Percentiles rank a stretch among this genome's conserved stretches.
phyloP scores from a whole-genome alignment of 2,113 vertebrate genomes.

The Stegastes partitus region DNA sequence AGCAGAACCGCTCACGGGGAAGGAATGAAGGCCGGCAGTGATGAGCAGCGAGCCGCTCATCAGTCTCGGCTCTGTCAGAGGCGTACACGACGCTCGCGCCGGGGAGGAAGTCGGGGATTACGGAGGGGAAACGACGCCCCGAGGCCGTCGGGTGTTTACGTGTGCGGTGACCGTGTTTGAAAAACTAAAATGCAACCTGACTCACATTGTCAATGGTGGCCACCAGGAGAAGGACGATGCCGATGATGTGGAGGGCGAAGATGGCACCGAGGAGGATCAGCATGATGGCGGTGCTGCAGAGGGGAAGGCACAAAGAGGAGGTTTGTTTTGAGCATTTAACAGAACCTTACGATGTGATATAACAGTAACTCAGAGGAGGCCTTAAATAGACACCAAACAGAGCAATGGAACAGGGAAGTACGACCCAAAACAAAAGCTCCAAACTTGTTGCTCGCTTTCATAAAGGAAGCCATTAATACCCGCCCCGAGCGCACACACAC shows the following conservation, averaged over 20 bases:
- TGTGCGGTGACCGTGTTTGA: background rate
- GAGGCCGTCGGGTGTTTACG: background rate
- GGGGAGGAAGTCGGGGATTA: background rate
- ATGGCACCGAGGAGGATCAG: constrained; percentile 81
- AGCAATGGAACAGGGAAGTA: background rate
- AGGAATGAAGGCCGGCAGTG: constrained; percentile 13
- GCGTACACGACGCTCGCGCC: background rate
- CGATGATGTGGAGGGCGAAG: constrained; percentile 76
- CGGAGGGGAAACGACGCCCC: background rate
- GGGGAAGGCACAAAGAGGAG: constrained; percentile 29
- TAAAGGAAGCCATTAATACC: constrained; percentile 30
- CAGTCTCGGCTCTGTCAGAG: background rate
- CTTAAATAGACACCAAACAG: background rate
- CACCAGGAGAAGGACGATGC: constrained; percentile 76
- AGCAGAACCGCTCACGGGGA: background rate
- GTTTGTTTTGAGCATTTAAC: background rate
- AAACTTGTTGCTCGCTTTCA: constrained; percentile 15
- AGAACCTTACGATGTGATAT: background rate
- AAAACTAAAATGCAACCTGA: background rate
- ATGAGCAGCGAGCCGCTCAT: constrained; percentile 11
- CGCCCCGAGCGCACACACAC: constrained; percentile 17
- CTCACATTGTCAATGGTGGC: constrained; percentile 82
- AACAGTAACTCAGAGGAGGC: too few relatives aligned
- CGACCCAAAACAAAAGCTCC: constrained; percentile 32
- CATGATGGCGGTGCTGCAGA: constrained; percentile 78